Evolutionary conservation across 2,797 vertebrate species (phyloP).

Genomic region (Mionectes olivaceus): DNA sequence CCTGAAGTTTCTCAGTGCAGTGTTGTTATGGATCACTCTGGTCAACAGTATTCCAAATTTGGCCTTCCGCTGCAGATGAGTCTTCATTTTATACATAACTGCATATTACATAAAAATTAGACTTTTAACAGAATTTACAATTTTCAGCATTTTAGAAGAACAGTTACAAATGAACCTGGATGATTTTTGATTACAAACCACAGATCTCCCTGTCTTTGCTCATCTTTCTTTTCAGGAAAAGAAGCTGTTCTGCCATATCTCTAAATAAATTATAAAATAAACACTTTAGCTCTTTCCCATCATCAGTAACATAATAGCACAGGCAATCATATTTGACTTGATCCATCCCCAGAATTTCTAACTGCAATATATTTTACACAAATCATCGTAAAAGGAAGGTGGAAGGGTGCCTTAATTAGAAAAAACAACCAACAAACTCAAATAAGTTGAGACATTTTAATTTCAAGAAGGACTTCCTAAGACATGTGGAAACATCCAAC

Average conservation of each 20-base stretch:
- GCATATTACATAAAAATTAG: background rate
- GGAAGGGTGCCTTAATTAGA: background rate
- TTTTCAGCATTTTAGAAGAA: background rate
- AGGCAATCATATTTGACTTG: background rate
- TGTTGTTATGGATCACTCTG: background rate
- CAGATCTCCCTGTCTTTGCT: background rate
- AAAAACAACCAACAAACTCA: background rate
- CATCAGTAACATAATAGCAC: background rate
- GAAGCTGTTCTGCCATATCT: background rate
- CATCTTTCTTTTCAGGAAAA: constrained; percentile 7
- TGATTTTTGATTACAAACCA: background rate
- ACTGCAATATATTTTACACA: background rate
- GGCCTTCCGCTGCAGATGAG: background rate
- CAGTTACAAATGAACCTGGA: background rate
- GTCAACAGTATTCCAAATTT: background rate
- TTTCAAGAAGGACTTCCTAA: background rate
- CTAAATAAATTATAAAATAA: constrained; percentile 10
- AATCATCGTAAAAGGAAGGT: constrained; percentile 18
- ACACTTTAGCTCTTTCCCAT: background rate
- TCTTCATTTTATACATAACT: background rate
- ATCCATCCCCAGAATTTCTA: constrained; percentile 2
- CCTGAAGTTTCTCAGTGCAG: background rate
- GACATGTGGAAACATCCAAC: background rate
- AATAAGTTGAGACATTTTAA: background rate
- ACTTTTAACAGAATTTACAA: background rate